Conservation (phyloP, 2,113 vertebrate genomes). For the Etheostoma spectabile region DNA sequence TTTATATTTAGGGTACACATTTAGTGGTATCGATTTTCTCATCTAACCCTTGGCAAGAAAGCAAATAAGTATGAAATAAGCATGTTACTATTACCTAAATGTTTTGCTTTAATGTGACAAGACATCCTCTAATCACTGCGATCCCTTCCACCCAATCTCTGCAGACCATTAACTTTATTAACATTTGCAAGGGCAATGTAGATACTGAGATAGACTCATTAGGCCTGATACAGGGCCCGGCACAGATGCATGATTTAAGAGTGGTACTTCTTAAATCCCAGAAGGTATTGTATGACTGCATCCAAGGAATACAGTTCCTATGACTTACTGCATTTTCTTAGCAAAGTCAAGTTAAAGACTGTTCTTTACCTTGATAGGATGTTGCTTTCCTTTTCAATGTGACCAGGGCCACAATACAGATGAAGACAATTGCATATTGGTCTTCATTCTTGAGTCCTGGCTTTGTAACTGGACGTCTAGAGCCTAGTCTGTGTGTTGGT, state of each 20-base stretch:
- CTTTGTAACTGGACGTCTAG: slow-evolving; percentile 52
- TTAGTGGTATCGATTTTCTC: not conserved
- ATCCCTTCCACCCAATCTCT: not conserved
- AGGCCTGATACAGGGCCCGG: not conserved
- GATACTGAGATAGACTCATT: not conserved
- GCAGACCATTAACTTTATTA: not conserved
- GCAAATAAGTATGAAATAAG: not conserved
- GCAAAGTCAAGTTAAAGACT: too few relatives aligned
- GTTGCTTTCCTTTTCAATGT: slow-evolving; percentile 96
- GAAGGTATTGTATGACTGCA: not conserved
- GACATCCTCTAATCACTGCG: not conserved
- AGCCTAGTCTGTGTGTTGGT: slow-evolving; percentile 42
- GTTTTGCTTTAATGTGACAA: not conserved
- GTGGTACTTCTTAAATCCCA: not conserved
- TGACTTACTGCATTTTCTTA: too few relatives aligned
- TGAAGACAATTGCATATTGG: slow-evolving; percentile 91
- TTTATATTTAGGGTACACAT: too few relatives aligned
- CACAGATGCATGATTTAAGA: not conserved
- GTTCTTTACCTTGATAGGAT: slow-evolving; percentile 91
- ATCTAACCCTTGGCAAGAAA: not conserved
- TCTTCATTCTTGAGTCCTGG: slow-evolving; percentile 87
- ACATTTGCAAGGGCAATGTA: not conserved
- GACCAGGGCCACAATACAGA: slow-evolving; percentile 90
- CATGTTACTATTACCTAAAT: not conserved
- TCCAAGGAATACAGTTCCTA: not conserved